Percentiles rank a stretch among this genome's conserved stretches.
Conservation (phyloP, 1,140 invertebrate genomes). For the Cotesia typhae region DNA sequence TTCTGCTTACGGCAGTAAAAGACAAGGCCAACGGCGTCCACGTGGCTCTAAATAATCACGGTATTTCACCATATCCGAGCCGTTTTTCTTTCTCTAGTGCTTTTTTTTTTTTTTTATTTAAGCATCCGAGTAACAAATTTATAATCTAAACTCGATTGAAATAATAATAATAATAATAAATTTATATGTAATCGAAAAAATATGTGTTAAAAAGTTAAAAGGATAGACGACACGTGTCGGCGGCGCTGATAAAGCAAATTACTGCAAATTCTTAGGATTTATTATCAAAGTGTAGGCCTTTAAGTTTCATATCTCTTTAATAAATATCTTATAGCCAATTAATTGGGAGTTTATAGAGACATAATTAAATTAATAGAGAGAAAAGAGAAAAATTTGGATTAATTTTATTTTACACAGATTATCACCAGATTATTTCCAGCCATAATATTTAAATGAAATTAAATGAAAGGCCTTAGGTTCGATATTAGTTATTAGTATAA, state of each 20-base stretch:
- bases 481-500: no score
- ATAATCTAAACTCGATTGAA: no score
- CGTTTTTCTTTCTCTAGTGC: no score
- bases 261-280: constrained; percentile 22
- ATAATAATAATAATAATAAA: constrained; percentile 21
- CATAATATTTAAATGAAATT: no score
- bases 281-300: neutral
- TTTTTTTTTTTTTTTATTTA: no score
- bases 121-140: no score
- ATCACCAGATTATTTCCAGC: no score
- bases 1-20: neutral
- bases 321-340: no score
- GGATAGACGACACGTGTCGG: constrained; percentile 33
- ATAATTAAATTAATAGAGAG: constrained; percentile 1
- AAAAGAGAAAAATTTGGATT: neutral
- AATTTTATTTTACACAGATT: no score
- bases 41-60: constrained; percentile 22
- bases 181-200: no score
- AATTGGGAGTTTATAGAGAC: neutral
- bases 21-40: constrained; percentile 13
- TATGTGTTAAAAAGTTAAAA: neutral
- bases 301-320: no score
- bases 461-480: no score
- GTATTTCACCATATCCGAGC: neutral
- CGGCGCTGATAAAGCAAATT: constrained; percentile 28